Evolutionary conservation across 2,888 invertebrate species (phyloP), one percentile per base, ranked within the genome.

Genomic region (Caenorhabditis sp.): DNA sequence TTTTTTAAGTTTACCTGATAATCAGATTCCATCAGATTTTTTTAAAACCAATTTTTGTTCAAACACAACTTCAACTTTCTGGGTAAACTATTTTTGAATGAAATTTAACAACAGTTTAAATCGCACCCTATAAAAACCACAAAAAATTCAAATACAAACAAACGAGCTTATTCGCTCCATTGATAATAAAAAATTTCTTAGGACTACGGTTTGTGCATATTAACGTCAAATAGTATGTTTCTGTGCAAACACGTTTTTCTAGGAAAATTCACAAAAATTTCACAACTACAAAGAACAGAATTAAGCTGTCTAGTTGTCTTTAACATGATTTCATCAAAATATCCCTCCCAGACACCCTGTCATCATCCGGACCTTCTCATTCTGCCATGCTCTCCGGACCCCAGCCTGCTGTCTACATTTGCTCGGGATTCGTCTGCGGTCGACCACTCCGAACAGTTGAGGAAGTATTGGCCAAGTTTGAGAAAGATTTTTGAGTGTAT

Each of bases 361-460:
- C 64, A 20, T 60, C 67, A 4, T n/a, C 52, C n/a, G 72, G 72
- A 21, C 12, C 59, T 7, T 64, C 72, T 4, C 70, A 70, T 38
- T 27, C 43, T 20, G 75, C 53, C 53, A 67, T 75, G 70, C 53
- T 67, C n/a, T 20, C 52, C 20, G 70, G 67, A 1, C 38, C 63
- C n/a, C 27, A 56, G 20, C 80, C 80, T 12, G 66, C 69, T 5
- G 71, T 77, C 1, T 73, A 77, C 49, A 53, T 80, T 26, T 80
- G 80, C 56, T 59, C 71, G 23, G 71, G 71, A 31, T 69, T 61
- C 56, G 64, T 43, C 0, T 77, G 80, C 25, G 59, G 60, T 12
- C 61, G 68, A n/a, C 80, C 80, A 12, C 31, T 73, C 25, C 60
- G 57, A 63, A 59, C 20, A 8, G 1, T 70, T 21, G 59, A 59